Base-by-base conservation (phyloP, 2,888 invertebrate species). In the Sminthurides aquaticus region DNA sequence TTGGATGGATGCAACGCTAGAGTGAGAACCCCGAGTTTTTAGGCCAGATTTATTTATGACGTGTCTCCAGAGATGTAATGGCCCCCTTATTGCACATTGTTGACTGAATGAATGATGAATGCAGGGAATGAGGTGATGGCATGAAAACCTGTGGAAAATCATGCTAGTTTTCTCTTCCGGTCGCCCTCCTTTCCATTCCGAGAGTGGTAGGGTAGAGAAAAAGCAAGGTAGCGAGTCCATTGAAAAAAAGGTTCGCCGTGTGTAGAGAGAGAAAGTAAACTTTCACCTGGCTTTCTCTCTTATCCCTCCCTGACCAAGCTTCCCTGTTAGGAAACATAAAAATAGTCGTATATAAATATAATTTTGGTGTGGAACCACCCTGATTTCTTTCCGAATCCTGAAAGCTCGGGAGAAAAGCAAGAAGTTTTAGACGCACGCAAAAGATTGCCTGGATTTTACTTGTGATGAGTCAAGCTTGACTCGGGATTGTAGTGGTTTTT, bases 51-150 rank as follows among this genome's bases (percentile, higher is more conserved):
- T 64, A 64, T 64, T 64, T 64, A 64, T 64, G 64, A 64, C 64
- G 34, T 64, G 64, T 64, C 64, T 58, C 64, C 54, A 64, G 64
- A 64, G 64, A 64, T 52, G 64, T 58, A 64, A 64, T 64, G 59
- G 64, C 54, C 64, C 60, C 58, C 64, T 64, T 64, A 64, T 64
- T 64, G 64, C 64, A 64, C 64, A 64, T 64, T 64, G 64, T 58
- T 64, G 64, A 64, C 64, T 64, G 64, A 64, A 64, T 64, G 64
- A 64, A 64, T 64, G 64, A 64, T 64, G 64, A 64, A 64, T 64
- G 64, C 58, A 25, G 27, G 58, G 58, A 64, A 64, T 64, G 64
- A 64, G 64, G 43, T 34, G 43, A 34, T 34, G 43, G 43, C 43
- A 34, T 34, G 43, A 15, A 34, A 34, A 15, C 15, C 43, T 5